These are phyloP conservation scores for Carassius carassius DNA, from an alignment of 2,113 vertebrate species.

Conservation along the genomic window DNA sequence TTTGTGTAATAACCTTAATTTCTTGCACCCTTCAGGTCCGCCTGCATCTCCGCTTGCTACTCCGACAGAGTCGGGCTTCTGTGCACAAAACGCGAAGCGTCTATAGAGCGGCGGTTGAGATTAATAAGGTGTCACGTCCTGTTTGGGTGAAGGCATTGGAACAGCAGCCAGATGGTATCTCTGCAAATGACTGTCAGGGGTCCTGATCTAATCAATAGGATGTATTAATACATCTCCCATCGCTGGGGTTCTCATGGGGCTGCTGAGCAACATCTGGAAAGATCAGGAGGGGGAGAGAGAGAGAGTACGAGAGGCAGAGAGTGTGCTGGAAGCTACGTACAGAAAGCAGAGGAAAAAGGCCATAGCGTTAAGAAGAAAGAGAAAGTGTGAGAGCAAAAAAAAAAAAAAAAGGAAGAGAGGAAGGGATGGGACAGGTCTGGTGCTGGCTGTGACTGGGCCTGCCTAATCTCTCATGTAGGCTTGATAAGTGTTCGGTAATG, in stretches of 20 bases:
- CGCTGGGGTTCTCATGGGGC: slow-evolving; percentile 87
- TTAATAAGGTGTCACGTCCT: slow-evolving; percentile 99
- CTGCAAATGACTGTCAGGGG: slow-evolving; percentile 99
- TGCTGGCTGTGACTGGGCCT: slow-evolving; percentile 86
- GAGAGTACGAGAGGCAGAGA: slow-evolving; percentile 56
- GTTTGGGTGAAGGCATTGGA: slow-evolving; percentile 99
- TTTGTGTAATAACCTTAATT: slow-evolving; percentile 99
- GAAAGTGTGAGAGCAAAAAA: neutral
- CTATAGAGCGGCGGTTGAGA: slow-evolving; percentile 91
- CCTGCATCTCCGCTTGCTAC: slow-evolving; percentile 79
- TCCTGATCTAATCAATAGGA: slow-evolving; percentile 99
- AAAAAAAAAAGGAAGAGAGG: neutral
- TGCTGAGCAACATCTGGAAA: slow-evolving; percentile 94
- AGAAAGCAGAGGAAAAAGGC: neutral
- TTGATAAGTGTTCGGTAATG: slow-evolving; percentile 94
- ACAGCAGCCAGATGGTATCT: slow-evolving; percentile 99
- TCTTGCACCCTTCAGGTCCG: slow-evolving; percentile 99
- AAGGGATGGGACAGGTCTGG: slow-evolving; percentile 66
- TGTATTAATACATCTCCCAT: slow-evolving; percentile 99
- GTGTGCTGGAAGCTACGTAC: slow-evolving; percentile 19
- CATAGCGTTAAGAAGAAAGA: neutral
- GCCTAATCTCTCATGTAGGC: slow-evolving; percentile 90
- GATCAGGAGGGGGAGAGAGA: slow-evolving; percentile 77
- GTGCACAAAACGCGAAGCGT: slow-evolving; percentile 82
- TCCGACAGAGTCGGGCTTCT: slow-evolving; percentile 85